Evolutionary conservation across 2,888 invertebrate species (phyloP), one percentile per base, ranked within the genome.

Genomic region (Octodonta nipae): DNA sequence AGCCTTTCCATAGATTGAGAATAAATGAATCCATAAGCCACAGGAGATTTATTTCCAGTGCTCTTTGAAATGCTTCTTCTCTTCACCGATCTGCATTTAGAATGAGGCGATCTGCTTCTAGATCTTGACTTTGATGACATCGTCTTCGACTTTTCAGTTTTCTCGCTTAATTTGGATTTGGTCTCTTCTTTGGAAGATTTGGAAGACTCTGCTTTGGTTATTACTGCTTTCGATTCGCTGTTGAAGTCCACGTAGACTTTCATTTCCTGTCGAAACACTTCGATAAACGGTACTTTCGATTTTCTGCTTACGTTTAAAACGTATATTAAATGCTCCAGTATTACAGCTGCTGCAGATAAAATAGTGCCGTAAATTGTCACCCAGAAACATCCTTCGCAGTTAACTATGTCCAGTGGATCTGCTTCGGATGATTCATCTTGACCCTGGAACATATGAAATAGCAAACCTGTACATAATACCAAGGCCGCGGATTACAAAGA

Each of bases 341-440:
- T 38, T 4, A 52, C 52, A 3, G 50, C 17, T 7, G 44, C n/a
- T 2, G 36, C 33, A 1, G 53, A 49, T 4, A 49, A 30, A 4
- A 51, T 35, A 2, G 50, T 44, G 2, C 55, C 55, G 15, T 45
- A 49, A 13, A 53, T 45, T 6, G 55, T 55, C 1, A 54, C 52
- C 30, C 42, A 51, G 28, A 55, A 55, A 13, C 53, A 51, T 10
- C 55, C 55, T 25, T 49, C 54, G 2, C 54, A 51, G 35, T 52
- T 53, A 17, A 41, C 43, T 4, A 55, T 32, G n/a, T 49, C 46
- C n/a, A 55, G 20, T 1, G 55, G 49, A 15, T 46, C 51, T 7
- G 51, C 54, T 37, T 44, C 50, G 3, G 43, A 17, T 15, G 38
- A 34, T 12, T 45, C 44, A 5, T 27, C 35, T n/a, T 41, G 32